These are phyloP conservation scores for Lemur catta DNA, from an alignment of 2,797 vertebrate species.

Conservation along the genomic window DNA sequence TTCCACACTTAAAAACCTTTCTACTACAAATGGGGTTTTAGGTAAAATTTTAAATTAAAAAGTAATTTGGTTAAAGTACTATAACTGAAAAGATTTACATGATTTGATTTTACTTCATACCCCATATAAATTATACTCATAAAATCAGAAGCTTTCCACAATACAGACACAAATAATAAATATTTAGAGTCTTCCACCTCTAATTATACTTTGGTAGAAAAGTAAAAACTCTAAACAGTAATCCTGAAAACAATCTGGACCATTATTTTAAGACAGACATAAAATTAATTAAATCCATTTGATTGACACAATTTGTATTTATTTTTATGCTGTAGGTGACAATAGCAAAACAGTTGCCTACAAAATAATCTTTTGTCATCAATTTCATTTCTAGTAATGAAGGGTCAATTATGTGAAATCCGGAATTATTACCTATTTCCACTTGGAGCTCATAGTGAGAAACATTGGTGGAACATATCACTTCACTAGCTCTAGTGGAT, in stretches of 20 bases:
- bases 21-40: neutral
- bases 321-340: neutral
- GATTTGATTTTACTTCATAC: neutral
- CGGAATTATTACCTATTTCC: conserved; percentile 90
- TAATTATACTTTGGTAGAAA: neutral
- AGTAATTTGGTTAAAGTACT: conserved; percentile 4
- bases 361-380: conserved; percentile 26
- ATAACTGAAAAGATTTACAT: conserved; percentile 1
- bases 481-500: conserved; percentile 84
- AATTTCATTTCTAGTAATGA: neutral
- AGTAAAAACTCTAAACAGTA: conserved; percentile 10
- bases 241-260: neutral
- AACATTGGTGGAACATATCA: conserved; percentile 87
- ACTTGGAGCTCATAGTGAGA: conserved; percentile 95
- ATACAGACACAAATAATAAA: neutral
- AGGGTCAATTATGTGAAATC: neutral
- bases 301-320: neutral
- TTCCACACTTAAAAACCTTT: conserved; percentile 17
- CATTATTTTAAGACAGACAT: conserved; percentile 15
- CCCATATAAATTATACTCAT: neutral
- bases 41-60: conserved; percentile 21
- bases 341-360: neutral
- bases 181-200: neutral
- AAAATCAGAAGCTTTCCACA: neutral
- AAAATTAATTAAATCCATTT: neutral